These are phyloP conservation scores for Dynastes hyllus DNA, from an alignment of 2,888 invertebrate genomes.

Conservation along the genomic window DNA sequence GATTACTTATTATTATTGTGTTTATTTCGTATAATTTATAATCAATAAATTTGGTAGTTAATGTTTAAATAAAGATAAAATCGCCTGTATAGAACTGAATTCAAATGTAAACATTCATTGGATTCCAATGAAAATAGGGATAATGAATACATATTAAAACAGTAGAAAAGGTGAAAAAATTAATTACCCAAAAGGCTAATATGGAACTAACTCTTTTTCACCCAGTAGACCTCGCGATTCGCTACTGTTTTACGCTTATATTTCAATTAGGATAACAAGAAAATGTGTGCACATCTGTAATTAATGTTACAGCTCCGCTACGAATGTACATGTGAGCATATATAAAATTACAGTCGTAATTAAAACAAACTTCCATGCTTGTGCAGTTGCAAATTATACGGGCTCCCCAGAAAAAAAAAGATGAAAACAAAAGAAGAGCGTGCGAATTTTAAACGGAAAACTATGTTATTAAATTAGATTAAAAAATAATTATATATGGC, in stretches of 20 bases:
- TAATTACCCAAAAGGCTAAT: conserved; percentile 5
- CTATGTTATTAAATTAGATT: too few relatives aligned
- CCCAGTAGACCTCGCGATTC: neutral
- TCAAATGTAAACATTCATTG: too few relatives aligned
- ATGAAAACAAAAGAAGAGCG: too few relatives aligned
- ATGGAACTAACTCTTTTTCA: neutral
- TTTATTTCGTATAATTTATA: too few relatives aligned
- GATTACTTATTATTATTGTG: too few relatives aligned
- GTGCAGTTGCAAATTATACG: neutral
- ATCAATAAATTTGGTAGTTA: too few relatives aligned
- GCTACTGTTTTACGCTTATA: neutral
- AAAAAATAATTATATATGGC: too few relatives aligned
- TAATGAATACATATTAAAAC: neutral
- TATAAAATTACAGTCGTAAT: conserved; percentile 15
- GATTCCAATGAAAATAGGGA: too few relatives aligned
- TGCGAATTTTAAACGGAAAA: too few relatives aligned
- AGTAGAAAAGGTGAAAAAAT: neutral
- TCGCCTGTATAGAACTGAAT: too few relatives aligned
- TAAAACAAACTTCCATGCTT: neutral
- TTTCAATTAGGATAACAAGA: conserved; percentile 17
- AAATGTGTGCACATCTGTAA: neutral
- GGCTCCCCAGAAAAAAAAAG: too few relatives aligned
- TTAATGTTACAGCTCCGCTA: neutral
- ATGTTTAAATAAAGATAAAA: too few relatives aligned
- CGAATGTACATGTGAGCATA: neutral